Evolutionary conservation across 2,113 vertebrate species (phyloP).

Genomic region (Scomber colias): DNA sequence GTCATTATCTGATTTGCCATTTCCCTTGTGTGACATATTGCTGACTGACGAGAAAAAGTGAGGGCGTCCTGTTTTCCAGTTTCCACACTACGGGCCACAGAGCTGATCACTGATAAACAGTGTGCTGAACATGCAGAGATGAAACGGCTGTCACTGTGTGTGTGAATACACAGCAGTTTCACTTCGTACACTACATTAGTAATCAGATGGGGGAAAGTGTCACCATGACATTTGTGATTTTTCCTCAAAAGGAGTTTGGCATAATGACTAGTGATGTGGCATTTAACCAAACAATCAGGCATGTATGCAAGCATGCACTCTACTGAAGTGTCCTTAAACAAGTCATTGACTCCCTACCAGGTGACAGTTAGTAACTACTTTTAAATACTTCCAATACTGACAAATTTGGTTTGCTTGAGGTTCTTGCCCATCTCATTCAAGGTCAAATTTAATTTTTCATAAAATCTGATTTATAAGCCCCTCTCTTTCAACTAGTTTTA

Average conservation of each 20-base stretch:
- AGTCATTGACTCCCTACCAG: neutral
- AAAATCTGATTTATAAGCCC: neutral
- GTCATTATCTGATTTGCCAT: conserved; percentile 70
- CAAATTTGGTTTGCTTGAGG: neutral
- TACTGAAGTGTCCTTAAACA: neutral
- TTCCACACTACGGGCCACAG: conserved; percentile 19
- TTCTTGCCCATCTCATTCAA: neutral
- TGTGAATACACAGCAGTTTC: neutral
- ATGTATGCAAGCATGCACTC: neutral
- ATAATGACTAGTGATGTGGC: neutral
- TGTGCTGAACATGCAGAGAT: conserved; percentile 14
- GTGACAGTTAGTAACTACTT: neutral
- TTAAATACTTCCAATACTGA: neutral
- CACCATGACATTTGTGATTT: neutral
- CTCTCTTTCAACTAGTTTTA: no score
- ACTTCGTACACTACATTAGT: neutral
- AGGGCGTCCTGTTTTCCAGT: conserved; percentile 35
- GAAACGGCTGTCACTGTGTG: neutral
- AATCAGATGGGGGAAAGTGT: neutral
- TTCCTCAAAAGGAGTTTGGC: neutral
- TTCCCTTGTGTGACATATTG: conserved; percentile 38
- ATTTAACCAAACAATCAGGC: no score
- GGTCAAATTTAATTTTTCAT: neutral
- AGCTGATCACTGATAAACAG: conserved; percentile 42
- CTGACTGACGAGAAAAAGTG: conserved; percentile 30